These are phyloP conservation scores for Pangasius krempfi DNA, from an alignment of 2,797 vertebrate species.

Conservation along the genomic window DNA sequence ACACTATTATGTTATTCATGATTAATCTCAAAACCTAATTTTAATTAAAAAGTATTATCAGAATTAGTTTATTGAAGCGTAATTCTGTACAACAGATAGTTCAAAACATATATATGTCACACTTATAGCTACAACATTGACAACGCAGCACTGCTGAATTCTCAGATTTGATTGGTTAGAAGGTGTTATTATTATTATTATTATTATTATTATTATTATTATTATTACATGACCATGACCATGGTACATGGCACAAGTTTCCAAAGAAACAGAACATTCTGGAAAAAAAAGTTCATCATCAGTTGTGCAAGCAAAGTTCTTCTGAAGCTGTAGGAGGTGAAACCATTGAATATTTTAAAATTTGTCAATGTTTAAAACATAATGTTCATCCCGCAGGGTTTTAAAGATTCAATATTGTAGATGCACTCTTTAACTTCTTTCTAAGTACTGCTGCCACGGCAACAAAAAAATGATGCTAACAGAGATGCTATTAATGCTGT, in stretches of 20 bases:
- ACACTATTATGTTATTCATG: background rate
- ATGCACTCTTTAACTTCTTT: background rate
- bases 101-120: too few species aligned
- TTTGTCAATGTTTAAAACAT: conserved; percentile 9
- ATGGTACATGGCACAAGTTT: background rate
- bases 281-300: background rate
- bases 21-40: background rate
- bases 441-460: conserved; percentile 3
- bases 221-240: background rate
- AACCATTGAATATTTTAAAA: conserved; percentile 8
- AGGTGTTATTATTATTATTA: background rate
- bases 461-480: background rate
- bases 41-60: too few species aligned
- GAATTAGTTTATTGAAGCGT: background rate
- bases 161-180: background rate
- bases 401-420: conserved; percentile 19
- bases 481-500: background rate
- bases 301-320: background rate
- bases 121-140: background rate
- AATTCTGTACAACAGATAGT: background rate
- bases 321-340: conserved; percentile 11
- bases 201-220: background rate
- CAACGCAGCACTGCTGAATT: background rate
- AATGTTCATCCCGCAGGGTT: background rate
- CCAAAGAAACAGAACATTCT: conserved; percentile 3